Evolutionary conservation across 2,113 vertebrate species (phyloP), one percentile per base, ranked within the genome.

Genomic region (Furnarius figulus): DNA sequence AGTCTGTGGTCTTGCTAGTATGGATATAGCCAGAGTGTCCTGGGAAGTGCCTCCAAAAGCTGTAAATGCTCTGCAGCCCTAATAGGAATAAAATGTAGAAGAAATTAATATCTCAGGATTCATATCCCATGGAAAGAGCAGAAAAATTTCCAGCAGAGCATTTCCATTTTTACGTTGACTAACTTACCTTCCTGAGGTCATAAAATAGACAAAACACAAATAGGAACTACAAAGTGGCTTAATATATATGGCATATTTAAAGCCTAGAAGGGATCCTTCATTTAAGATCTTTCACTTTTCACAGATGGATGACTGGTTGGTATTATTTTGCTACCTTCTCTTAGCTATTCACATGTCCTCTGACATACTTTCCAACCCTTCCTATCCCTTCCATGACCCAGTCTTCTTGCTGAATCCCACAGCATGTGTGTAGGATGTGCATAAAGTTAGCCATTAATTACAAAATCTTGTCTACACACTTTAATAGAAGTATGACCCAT

Each of bases 281-380:
- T 77, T 76, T 66, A 58, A 67, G 46, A 58, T 37, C 65, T 90
- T 87, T 42, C 15, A 12, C 24, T 88, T 86, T 95, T 80, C 47
- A 71, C 39, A 91, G 78, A 67, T 31, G 56, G 35, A 66, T 77
- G 31, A 55, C 50, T 66, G 30, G 62, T 39, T 79, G 50, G 53
- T 90, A 96, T 85, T 83, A 6, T 90, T 93, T 79, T 89, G 53
- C 42, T 93, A 12, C 33, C 59, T 94, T 90, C 42, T 33, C 53
- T 88, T 70, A 87, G 24, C n/a, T 80, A 18, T 82, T 85, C 59
- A 42, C 63, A 62, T 96, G 66, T 85, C 81, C 46, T 80, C 46
- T 80, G 39, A 66, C 50, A 77, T 17, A 8, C 10, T 89, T 96
- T 89, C 63, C 58, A 87, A 12, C 47, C n/a, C 27, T 87, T 85